These are phyloP conservation scores for Myiopsitta monachus DNA, from an alignment of 2,113 vertebrate species.

Conservation along the genomic window DNA sequence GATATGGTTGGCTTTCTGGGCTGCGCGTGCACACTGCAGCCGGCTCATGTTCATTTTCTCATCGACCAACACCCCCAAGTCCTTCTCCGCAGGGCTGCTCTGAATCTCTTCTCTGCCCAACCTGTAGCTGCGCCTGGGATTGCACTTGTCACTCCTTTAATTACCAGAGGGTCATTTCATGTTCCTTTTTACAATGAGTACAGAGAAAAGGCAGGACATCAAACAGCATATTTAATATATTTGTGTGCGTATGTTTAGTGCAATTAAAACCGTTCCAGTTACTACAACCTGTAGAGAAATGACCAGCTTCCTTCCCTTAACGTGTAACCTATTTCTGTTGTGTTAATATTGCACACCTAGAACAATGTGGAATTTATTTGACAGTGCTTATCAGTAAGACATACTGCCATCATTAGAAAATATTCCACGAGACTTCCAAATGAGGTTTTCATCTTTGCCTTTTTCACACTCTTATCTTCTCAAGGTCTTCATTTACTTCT, in stretches of 20 bases:
- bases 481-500: background rate
- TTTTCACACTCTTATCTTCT: background rate
- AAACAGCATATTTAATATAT: background rate
- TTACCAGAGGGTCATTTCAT: background rate
- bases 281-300: background rate
- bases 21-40: too few species aligned
- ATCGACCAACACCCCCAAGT: too few species aligned
- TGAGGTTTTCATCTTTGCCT: background rate
- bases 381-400: background rate
- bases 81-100: too few species aligned
- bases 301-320: background rate
- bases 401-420: background rate
- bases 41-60: too few species aligned
- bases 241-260: background rate
- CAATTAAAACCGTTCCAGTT: background rate
- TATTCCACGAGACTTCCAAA: background rate
- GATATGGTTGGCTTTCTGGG: too few species aligned
- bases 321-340: background rate
- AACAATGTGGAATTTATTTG: background rate
- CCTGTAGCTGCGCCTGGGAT: too few species aligned
- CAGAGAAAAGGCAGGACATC: background rate
- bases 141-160: background rate
- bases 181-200: background rate
- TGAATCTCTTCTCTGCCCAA: too few species aligned
- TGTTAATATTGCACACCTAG: background rate